Conservation (phyloP, 2,113 vertebrate species). For the Xenopus tropicalis region DNA sequence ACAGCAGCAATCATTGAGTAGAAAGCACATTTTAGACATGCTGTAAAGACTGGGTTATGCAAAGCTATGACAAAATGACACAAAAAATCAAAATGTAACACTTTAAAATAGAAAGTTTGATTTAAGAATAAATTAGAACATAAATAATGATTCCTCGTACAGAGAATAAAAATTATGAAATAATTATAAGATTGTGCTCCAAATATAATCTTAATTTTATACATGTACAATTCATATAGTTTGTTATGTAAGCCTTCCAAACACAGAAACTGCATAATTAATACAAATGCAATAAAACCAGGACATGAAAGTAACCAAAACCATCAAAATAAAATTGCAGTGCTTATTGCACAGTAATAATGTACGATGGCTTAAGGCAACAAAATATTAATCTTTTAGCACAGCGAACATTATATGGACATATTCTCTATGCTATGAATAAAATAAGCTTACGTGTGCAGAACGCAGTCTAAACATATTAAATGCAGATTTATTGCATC, state of each 20-base stretch:
- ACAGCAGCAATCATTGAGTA: background rate
- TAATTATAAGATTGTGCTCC: slow-evolving; percentile 15
- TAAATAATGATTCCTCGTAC: slow-evolving; percentile 7
- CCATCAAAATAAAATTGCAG: no score
- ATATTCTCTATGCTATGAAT: no score
- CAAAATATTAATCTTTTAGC: no score
- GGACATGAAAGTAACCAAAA: background rate
- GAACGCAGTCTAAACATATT: no score
- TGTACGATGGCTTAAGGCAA: no score
- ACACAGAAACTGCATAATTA: background rate
- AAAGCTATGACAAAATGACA: background rate
- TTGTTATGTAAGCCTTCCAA: slow-evolving; percentile 1
- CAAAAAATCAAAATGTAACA: slow-evolving; percentile 6
- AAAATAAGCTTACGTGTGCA: no score
- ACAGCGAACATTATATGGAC: no score
- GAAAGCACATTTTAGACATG: no score
- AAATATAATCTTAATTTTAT: slow-evolving; percentile 36
- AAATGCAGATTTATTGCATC: no score
- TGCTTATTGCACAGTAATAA: no score
- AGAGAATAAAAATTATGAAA: slow-evolving; percentile 22
- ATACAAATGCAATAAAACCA: background rate
- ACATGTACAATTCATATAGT: slow-evolving; percentile 19
- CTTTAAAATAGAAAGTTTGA: slow-evolving; percentile 32
- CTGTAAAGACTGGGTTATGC: no score
- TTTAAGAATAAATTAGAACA: slow-evolving; percentile 24